These are phyloP conservation scores for Paracyclopina nana DNA, from an alignment of 1,140 invertebrate genomes.

Conservation along the genomic window DNA sequence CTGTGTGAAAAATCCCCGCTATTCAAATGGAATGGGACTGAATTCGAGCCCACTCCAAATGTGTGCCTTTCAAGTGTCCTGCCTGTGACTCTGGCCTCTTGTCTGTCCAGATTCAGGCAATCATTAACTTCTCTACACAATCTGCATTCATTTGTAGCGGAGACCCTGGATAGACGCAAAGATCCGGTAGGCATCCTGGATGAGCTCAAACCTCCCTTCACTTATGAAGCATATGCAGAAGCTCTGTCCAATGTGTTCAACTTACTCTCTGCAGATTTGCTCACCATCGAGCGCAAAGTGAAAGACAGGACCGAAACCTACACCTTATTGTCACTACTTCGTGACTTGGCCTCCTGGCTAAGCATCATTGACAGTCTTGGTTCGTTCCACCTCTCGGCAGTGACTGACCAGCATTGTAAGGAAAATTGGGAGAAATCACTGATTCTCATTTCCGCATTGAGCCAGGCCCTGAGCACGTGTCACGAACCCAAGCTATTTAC, in stretches of 20 bases:
- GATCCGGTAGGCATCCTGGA: background rate
- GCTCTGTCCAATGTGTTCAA: background rate
- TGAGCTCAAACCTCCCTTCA: background rate
- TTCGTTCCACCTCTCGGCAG: background rate
- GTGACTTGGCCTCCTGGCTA: background rate
- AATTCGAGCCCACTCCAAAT: background rate
- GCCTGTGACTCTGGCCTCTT: background rate
- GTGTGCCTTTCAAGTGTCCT: background rate
- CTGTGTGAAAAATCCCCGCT: background rate
- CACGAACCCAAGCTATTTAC: background rate
- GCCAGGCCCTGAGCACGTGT: background rate
- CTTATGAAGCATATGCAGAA: slow-evolving; percentile 6
- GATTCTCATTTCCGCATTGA: slow-evolving; percentile 1
- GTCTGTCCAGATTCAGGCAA: background rate
- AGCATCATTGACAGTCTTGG: background rate
- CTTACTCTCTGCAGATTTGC: background rate
- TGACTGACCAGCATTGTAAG: background rate
- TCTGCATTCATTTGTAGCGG: background rate
- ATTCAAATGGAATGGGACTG: background rate
- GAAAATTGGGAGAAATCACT: background rate
- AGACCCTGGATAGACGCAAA: too few species aligned
- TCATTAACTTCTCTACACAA: background rate
- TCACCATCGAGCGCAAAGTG: slow-evolving; percentile 2
- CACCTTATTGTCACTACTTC: background rate
- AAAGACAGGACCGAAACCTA: background rate